Evolutionary conservation across 2,888 invertebrate species (phyloP).

Genomic region (Patella caerulea): DNA sequence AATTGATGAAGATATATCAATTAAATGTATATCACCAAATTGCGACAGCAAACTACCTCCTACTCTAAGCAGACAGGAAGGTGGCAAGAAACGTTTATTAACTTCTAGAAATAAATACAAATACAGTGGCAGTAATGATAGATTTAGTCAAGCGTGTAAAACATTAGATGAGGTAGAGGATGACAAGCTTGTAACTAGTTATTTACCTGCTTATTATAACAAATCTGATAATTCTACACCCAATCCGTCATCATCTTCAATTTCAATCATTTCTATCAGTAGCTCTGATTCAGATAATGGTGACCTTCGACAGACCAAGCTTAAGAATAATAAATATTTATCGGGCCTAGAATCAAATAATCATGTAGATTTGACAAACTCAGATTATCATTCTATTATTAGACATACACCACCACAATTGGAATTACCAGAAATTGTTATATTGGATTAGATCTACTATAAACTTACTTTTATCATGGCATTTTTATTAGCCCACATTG

Average conservation of each 20-base stretch:
- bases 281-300: conserved; percentile 2
- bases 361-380: not conserved
- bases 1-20: conserved; percentile 21
- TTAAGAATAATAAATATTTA: not conserved
- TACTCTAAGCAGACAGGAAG: conserved; percentile 47
- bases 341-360: not conserved
- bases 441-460: too few species aligned
- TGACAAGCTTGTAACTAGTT: not conserved
- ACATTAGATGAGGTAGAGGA: not conserved
- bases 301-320: not conserved
- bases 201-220: not conserved
- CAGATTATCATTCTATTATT: not conserved
- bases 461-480: too few species aligned
- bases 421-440: too few species aligned
- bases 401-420: too few species aligned
- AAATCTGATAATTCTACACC: not conserved
- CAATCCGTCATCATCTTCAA: not conserved
- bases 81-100: not conserved
- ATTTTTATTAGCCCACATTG: too few species aligned
- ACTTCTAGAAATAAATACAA: not conserved
- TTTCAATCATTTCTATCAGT: not conserved
- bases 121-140: too few species aligned
- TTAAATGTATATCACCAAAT: conserved; percentile 8
- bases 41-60: conserved; percentile 40
- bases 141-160: not conserved